These are phyloP conservation scores for Rhynchonema sp. DNA, from an alignment of 2,888 invertebrate genomes.

Conservation along the genomic window DNA sequence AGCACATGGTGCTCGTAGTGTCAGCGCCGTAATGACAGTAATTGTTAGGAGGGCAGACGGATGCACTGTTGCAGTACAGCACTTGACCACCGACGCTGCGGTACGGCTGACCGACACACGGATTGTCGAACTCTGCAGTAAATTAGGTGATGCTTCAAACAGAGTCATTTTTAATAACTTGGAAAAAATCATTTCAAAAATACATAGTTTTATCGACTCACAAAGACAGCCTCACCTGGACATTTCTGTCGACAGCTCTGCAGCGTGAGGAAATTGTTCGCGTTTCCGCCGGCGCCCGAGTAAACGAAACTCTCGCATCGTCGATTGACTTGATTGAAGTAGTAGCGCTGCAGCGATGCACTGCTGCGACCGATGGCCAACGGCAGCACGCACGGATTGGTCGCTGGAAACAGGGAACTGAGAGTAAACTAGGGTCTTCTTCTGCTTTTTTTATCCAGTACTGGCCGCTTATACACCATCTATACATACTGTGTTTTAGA, in stretches of 20 bases:
- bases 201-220: too few species aligned
- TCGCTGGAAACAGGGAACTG: conserved; percentile 3
- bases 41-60: conserved; percentile 5
- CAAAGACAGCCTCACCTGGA: too few species aligned
- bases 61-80: not conserved
- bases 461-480: too few species aligned
- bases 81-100: conserved; percentile 2
- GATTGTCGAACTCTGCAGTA: conserved; percentile 4
- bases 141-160: too few species aligned
- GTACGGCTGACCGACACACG: conserved; percentile 6
- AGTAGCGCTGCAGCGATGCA: conserved; percentile 7
- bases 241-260: conserved; percentile 13
- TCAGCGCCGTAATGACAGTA: conserved; percentile 6
- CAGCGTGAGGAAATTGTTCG: conserved; percentile 15
- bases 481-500: too few species aligned
- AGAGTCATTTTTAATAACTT: not conserved
- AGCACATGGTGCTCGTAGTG: conserved; percentile 7
- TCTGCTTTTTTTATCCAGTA: too few species aligned
- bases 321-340: conserved; percentile 12
- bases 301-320: conserved; percentile 16
- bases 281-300: conserved; percentile 16
- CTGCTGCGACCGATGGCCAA: conserved; percentile 1
- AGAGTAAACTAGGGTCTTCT: too few species aligned
- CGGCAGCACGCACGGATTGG: conserved; percentile 6
- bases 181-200: too few species aligned